phyloP scores from a whole-genome alignment of 2,113 vertebrate species.

The Camelus dromedarius region DNA sequence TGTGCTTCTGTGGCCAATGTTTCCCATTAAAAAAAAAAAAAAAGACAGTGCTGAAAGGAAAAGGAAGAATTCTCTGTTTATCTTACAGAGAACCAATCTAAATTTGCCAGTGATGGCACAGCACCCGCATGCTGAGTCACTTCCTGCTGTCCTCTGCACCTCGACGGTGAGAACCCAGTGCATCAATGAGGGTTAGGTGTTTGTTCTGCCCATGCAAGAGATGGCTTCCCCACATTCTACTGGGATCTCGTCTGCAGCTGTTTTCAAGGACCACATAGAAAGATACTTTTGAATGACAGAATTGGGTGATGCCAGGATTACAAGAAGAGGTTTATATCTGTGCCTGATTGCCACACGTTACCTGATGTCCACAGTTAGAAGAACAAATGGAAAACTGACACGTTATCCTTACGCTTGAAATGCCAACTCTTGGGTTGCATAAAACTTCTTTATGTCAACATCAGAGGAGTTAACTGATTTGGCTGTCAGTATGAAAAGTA shows the following conservation, averaged over 20 bases:
- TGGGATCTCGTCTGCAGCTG: not conserved
- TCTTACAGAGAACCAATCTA: not conserved
- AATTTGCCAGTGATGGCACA: not conserved
- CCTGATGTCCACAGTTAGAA: not conserved
- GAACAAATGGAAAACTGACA: not conserved
- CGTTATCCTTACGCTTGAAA: not conserved
- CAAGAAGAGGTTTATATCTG: not conserved
- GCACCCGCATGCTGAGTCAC: not conserved
- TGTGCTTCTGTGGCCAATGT: not conserved
- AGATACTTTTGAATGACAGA: not conserved
- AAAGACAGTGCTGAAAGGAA: not conserved
- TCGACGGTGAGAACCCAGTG: not conserved
- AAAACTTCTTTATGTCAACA: not conserved
- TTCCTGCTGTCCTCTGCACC: not conserved
- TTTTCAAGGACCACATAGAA: not conserved
- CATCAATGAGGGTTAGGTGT: not conserved
- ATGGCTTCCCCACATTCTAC: not conserved
- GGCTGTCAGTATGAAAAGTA: not conserved
- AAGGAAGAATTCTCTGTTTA: not conserved
- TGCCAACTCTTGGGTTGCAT: not conserved
- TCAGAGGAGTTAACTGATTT: not conserved
- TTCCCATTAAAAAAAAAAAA: not conserved
- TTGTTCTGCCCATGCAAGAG: not conserved
- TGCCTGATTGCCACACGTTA: not conserved
- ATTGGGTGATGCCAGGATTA: not conserved